A percentile compares a stretch with the other conserved stretches of the same genome.
phyloP scores from a whole-genome alignment of 2,888 invertebrate species.

The Drosophila buzzatii region DNA sequence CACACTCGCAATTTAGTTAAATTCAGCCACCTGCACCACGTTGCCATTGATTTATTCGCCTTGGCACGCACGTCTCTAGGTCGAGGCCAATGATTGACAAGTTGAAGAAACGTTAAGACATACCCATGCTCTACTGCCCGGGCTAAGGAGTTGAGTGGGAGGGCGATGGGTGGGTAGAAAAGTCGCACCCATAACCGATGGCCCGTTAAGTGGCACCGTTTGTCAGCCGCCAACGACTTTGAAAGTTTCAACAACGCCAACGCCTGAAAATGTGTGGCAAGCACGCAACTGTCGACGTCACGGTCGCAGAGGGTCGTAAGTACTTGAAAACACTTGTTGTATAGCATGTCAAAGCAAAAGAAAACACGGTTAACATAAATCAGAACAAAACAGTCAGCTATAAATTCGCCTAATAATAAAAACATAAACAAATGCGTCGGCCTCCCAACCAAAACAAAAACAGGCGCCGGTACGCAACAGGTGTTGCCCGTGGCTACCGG shows the following conservation, averaged over 20 bases:
- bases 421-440: conserved; percentile 32
- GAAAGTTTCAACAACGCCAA: conserved; percentile 59
- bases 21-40: conserved; percentile 41
- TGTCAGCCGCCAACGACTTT: conserved; percentile 62
- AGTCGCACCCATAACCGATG: conserved; percentile 56
- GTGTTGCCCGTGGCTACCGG: conserved; percentile 55
- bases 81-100: conserved; percentile 68
- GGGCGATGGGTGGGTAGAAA: conserved; percentile 39
- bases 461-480: conserved; percentile 49
- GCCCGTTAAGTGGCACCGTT: conserved; percentile 65
- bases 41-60: conserved; percentile 49
- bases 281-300: conserved; percentile 64
- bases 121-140: conserved; percentile 12
- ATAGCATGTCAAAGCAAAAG: conserved; percentile 43
- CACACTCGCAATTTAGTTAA: conserved; percentile 36
- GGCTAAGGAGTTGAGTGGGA: neutral
- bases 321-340: conserved; percentile 77
- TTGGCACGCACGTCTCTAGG: conserved; percentile 68
- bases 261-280: conserved; percentile 61
- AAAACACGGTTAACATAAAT: conserved; percentile 53
- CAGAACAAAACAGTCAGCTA: conserved; percentile 34
- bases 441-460: conserved; percentile 64
- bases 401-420: conserved; percentile 15
- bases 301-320: conserved; percentile 20
- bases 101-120: conserved; percentile 35